Evolutionary conservation across 2,797 vertebrate species (phyloP), one percentile per base, ranked within the genome.

Genomic region (Intellagama lesueurii): DNA sequence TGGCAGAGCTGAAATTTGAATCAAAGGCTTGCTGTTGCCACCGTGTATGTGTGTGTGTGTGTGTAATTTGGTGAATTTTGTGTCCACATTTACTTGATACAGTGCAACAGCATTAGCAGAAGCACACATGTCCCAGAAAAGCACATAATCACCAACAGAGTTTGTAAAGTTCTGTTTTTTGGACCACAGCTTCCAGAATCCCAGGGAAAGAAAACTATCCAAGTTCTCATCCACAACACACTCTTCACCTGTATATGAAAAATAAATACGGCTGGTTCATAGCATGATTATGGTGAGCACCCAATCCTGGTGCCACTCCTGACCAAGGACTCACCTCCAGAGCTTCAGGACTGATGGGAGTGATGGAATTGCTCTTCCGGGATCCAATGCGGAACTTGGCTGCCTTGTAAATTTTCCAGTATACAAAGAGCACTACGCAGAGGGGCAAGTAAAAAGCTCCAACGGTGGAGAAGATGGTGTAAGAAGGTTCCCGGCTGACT

Each of bases 341-440:
- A 47, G 97, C 97, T 94, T 98, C 98, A 1, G 98, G 97, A 1
- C 93, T 47, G 93, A 98, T 94, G 0, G 99, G 99, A 0, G 97
- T 98, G 96, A 99, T 98, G 89, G 98, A 98, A 94, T 99, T 99
- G 90, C 94, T 97, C 96, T 98, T 99, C 86, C 97, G 96, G 75
- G 98, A 98, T 6, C 98, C 98, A 6, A 99, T 98, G 52, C 98
- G 98, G 92, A 99, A 98, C 95, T 98, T 99, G 91, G 99, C 98
- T 0, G 99, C 99, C 95, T 98, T 98, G 97, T 99, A 99, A 96
- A 99, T 99, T 97, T 98, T 98, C 98, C 99, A 99, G 92, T 99
- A 99, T 56, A 99, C 99, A 81, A 99, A 99, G 1, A 99, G 98
- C 91, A 99, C 99, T 83, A 99, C 99, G 0, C 98, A 98, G 32